Evolutionary conservation across 2,797 vertebrate genomes (phyloP).

Genomic region (Merluccius polli): DNA sequence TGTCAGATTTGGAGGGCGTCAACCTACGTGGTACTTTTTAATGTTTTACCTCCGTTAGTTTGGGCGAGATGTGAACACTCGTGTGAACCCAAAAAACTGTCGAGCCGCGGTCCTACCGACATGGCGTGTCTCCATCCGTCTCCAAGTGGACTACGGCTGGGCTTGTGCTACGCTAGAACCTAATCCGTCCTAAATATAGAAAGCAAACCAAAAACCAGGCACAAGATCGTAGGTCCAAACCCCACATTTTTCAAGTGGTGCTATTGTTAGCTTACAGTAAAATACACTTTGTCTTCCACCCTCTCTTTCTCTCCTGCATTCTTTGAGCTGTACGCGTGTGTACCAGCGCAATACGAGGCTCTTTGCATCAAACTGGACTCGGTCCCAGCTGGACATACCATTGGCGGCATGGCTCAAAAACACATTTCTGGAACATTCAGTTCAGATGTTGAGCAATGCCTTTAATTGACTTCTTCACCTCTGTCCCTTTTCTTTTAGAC

Average conservation of each 20-base stretch:
- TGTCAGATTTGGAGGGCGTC: neutral
- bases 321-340: too few relatives aligned
- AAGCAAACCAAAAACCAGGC: neutral
- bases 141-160: neutral
- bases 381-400: constrained; percentile 16
- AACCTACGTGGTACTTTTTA: neutral
- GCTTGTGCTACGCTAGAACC: neutral
- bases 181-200: neutral
- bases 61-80: neutral
- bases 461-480: constrained; percentile 17
- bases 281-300: neutral
- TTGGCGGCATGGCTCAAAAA: constrained; percentile 38
- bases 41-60: neutral
- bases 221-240: neutral
- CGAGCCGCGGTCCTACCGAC: neutral
- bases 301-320: too few relatives aligned
- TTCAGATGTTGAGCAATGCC: constrained; percentile 32
- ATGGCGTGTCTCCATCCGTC: neutral
- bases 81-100: neutral
- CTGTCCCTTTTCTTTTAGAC: constrained; percentile 9
- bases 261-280: neutral
- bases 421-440: constrained; percentile 49
- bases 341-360: too few relatives aligned
- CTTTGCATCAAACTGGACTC: too few relatives aligned
- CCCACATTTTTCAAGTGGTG: neutral